A percentile compares a stretch with the other conserved stretches of the same genome.
Evolutionary conservation across 2,888 invertebrate genomes (phyloP).

Genomic region (Agapetus fuscipes): DNA sequence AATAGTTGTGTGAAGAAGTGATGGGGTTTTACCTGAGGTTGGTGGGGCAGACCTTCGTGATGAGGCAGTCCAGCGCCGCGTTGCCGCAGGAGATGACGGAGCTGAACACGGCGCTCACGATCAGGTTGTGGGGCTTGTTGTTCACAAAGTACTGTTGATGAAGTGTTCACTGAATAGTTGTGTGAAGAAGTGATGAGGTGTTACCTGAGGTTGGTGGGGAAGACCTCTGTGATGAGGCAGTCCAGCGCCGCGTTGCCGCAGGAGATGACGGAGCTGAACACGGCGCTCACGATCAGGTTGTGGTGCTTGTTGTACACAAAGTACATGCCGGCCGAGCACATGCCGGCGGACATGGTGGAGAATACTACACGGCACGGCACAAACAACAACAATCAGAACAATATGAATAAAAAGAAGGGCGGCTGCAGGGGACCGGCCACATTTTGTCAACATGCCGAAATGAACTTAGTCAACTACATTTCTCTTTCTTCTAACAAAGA

Average conservation of each 20-base stretch:
- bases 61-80: constrained; percentile 83
- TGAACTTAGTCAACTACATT: too few species aligned
- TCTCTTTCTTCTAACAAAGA: too few species aligned
- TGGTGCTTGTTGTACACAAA: constrained; percentile 75
- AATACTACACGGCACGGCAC: too few species aligned
- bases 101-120: constrained; percentile 74
- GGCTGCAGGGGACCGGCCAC: too few species aligned
- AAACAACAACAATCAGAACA: constrained; percentile 30
- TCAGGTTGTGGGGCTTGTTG: not conserved
- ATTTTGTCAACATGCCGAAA: too few species aligned
- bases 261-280: constrained; percentile 80
- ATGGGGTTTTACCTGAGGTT: constrained; percentile 60
- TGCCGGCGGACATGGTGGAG: constrained; percentile 75
- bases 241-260: constrained; percentile 85
- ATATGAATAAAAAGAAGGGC: constrained; percentile 10
- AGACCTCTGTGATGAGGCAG: constrained; percentile 88
- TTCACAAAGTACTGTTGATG: not conserved
- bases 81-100: constrained; percentile 84
- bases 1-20: not conserved
- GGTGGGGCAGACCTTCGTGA: constrained; percentile 89
- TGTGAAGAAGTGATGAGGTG: not conserved
- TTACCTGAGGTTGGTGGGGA: constrained; percentile 82
- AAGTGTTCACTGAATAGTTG: not conserved
- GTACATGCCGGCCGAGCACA: constrained; percentile 77
- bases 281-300: constrained; percentile 73